These are phyloP conservation scores for Sciurus vulgaris DNA, from an alignment of 2,797 vertebrate species.

Conservation along the genomic window DNA sequence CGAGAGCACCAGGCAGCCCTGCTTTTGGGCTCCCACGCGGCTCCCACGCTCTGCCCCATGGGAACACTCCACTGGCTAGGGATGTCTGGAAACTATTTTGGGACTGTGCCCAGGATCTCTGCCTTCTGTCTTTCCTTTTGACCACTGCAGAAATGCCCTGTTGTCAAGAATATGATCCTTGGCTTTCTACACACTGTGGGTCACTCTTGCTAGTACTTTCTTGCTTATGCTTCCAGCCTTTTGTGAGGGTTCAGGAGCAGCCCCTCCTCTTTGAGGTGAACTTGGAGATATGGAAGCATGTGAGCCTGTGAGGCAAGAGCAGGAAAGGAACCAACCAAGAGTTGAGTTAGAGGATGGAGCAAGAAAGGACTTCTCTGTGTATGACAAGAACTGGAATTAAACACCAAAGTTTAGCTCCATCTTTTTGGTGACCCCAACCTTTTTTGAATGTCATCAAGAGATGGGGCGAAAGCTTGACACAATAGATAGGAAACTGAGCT, in stretches of 20 bases:
- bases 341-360: background rate
- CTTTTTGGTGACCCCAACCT: background rate
- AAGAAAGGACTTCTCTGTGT: background rate
- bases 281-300: background rate
- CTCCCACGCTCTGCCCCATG: slow-evolving; percentile 61
- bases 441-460: background rate
- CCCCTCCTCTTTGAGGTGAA: background rate
- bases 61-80: slow-evolving; percentile 67
- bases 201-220: background rate
- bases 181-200: background rate
- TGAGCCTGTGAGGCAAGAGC: background rate
- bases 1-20: background rate
- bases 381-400: background rate
- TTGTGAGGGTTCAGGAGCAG: background rate
- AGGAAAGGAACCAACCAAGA: background rate
- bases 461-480: background rate
- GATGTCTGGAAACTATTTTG: slow-evolving; percentile 76
- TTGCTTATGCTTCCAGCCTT: background rate
- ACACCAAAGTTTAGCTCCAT: background rate
- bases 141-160: slow-evolving; percentile 41
- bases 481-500: background rate
- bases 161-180: background rate
- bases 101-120: slow-evolving; percentile 57
- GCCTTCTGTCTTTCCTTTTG: slow-evolving; percentile 66
- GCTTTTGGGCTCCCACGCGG: slow-evolving; percentile 53